A percentile compares a stretch with the other conserved stretches of the same genome.
Evolutionary conservation across 2,113 vertebrate species (phyloP).

Genomic region (Dolichotis patagonum): DNA sequence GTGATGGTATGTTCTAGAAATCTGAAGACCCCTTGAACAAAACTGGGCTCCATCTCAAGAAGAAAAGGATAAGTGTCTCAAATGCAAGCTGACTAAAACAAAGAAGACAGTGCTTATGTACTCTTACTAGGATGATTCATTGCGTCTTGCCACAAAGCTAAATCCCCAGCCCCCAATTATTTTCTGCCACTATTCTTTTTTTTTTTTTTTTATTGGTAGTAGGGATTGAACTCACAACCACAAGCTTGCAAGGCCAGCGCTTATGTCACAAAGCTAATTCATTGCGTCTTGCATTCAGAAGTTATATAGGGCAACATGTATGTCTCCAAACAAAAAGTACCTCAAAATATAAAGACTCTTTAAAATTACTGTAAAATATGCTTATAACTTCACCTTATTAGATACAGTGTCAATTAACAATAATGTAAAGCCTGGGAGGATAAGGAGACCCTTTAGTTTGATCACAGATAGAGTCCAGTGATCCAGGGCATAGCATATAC

Average conservation of each 20-base stretch:
- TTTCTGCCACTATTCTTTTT: no score
- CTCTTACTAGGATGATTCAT: background rate
- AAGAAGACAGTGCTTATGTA: background rate
- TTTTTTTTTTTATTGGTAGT: no score
- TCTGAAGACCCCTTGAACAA: slow-evolving; percentile 55
- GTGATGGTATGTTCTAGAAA: slow-evolving; percentile 45
- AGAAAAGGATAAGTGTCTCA: slow-evolving; percentile 29
- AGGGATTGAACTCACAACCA: no score
- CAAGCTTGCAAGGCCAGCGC: no score
- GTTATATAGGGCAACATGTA: background rate
- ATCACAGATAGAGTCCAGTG: background rate
- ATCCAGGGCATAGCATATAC: background rate
- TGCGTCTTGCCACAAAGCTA: no score
- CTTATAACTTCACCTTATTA: background rate
- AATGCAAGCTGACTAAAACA: slow-evolving; percentile 19
- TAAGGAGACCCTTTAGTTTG: background rate
- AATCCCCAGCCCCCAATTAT: no score
- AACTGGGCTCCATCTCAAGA: slow-evolving; percentile 36
- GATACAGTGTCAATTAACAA: background rate
- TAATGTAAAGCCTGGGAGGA: background rate
- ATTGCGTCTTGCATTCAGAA: background rate
- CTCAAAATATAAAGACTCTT: background rate
- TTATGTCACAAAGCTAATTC: no score
- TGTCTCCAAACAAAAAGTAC: background rate
- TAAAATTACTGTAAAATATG: background rate